Base-by-base conservation (phyloP, 2,113 vertebrate genomes). In the Hassar affinis region DNA sequence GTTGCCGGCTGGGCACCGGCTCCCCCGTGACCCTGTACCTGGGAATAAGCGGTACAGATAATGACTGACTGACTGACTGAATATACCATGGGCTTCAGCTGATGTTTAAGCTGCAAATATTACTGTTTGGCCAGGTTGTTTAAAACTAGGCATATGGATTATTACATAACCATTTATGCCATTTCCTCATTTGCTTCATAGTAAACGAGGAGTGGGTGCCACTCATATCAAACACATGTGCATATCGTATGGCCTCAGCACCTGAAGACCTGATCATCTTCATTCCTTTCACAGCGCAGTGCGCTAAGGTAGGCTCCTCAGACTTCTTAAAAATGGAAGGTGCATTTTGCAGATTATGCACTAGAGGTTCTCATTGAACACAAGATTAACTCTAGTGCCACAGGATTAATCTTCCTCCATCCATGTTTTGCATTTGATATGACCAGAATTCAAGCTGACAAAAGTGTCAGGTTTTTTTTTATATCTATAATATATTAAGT, bases 171-270 rank as follows among this genome's bases (percentile, higher is more conserved):
- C 2, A 49, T 35, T 49, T 3, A 2, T 56, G 14, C 15, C 30
- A 14, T n/a, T 52, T 35, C 8, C 25, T 18, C 3, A 3, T 35
- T 77, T 77, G 18, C 10, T 7, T 20, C 8, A 30, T 87, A 95
- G 93, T 92, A 74, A 90, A 90, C 27, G 90, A 87, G 64, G 42
- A 51, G 3, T 87, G 84, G 90, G 27, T 72, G 76, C 90, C 91
- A 1, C 91, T 94, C 86, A 75, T 93, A 6, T 93, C 92, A 25
- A 81, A 84, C 1, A 72, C 87, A 0, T 95, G 93, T 86, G 92
- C 91, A 0, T 68, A 87, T 81, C 85, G 25, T 30, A 15, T 90
- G 1, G 22, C 81, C 14, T 90, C 90, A 3, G 57, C 80, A 3
- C 51, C 86, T 69, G 89, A 88, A 33, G 18, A 89, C 20, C 30